Evolutionary conservation across 2,113 vertebrate species (phyloP).

Genomic region (Ondatra zibethicus): DNA sequence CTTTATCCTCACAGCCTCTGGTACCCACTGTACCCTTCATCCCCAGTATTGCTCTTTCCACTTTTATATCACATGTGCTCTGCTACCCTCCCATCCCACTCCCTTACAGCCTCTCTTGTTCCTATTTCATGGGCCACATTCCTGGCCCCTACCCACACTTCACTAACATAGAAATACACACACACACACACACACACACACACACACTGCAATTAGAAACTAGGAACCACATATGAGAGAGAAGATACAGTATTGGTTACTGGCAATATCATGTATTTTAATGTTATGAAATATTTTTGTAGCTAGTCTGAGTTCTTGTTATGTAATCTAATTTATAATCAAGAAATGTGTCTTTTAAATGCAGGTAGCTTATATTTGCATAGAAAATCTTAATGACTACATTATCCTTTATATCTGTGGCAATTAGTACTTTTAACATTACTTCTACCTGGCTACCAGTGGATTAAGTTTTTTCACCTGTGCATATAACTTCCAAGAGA

Average conservation of each 20-base stretch:
- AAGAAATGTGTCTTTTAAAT: neutral
- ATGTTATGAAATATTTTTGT: constrained; percentile 18
- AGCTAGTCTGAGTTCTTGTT: neutral
- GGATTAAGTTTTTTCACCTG: constrained; percentile 18
- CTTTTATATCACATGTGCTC: neutral
- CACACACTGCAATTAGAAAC: neutral
- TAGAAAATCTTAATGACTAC: neutral
- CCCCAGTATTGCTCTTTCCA: neutral
- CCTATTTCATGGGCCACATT: neutral
- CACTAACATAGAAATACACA: neutral
- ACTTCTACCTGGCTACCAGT: neutral
- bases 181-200: neutral
- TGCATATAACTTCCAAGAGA: neutral
- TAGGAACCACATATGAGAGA: neutral
- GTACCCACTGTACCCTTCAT: neutral
- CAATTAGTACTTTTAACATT: neutral
- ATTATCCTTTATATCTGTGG: neutral
- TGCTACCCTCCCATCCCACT: neutral
- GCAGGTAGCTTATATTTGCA: neutral
- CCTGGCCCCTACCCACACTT: neutral
- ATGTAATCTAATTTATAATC: neutral
- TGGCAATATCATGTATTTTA: neutral
- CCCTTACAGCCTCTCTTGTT: neutral
- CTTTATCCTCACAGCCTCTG: too few species aligned
- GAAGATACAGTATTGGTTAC: neutral